Percentiles rank a stretch among this genome's conserved stretches.
phyloP scores from a whole-genome alignment of 2,888 invertebrate species.

The Argyra leucocephala region DNA sequence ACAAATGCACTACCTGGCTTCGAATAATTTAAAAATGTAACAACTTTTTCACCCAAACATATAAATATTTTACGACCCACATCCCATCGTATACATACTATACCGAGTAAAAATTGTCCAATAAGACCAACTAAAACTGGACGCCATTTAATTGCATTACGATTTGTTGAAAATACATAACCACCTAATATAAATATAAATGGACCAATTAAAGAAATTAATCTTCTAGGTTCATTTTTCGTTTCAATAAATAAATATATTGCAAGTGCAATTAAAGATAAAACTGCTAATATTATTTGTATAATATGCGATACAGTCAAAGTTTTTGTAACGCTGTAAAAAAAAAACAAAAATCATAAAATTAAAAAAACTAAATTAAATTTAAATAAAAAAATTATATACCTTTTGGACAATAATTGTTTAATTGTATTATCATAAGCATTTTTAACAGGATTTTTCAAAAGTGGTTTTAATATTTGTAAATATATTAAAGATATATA shows the following conservation, averaged over 20 bases:
- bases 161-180: slow-evolving; percentile 56
- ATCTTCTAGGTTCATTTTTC: slow-evolving; percentile 47
- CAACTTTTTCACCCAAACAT: slow-evolving; percentile 54
- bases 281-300: slow-evolving; percentile 31
- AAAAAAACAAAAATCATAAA: too few species aligned
- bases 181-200: slow-evolving; percentile 53
- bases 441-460: slow-evolving; percentile 31
- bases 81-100: slow-evolving; percentile 77
- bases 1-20: slow-evolving; percentile 74
- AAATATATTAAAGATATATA: slow-evolving; percentile 58
- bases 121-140: slow-evolving; percentile 69
- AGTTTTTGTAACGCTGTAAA: background rate
- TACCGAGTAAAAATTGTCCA: slow-evolving; percentile 74
- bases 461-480: slow-evolving; percentile 50
- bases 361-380: background rate
- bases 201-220: slow-evolving; percentile 62
- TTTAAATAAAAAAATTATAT: background rate
- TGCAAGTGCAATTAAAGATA: slow-evolving; percentile 42
- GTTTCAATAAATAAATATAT: slow-evolving; percentile 60
- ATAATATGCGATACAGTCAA: background rate
- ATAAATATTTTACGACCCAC: slow-evolving; percentile 58
- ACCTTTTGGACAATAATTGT: background rate
- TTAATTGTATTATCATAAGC: background rate
- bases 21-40: slow-evolving; percentile 69
- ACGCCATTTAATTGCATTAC: slow-evolving; percentile 60